Conservation (phyloP, 1,140 invertebrate genomes). For the Pogonomyrmex californicus region DNA sequence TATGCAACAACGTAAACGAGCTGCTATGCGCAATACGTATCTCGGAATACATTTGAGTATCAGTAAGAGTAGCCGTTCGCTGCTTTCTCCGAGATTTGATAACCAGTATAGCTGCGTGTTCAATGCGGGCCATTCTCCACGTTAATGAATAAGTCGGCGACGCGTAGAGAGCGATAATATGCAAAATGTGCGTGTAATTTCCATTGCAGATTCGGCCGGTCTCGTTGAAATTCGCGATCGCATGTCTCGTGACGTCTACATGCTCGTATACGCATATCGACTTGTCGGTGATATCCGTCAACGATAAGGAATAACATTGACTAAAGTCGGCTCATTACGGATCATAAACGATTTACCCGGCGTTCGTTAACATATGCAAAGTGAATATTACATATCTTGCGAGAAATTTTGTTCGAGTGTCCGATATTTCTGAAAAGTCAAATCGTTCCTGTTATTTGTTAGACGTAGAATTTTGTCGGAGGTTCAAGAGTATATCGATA, state of each 20-base stretch:
- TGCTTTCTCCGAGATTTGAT: constrained; percentile 61
- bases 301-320: neutral
- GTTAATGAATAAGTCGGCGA: constrained; percentile 56
- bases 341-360: neutral
- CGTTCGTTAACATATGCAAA: no score
- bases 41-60: constrained; percentile 9
- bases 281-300: neutral
- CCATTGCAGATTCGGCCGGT: constrained; percentile 38
- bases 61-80: constrained; percentile 40
- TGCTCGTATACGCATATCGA: neutral
- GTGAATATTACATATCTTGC: neutral
- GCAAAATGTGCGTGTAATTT: constrained; percentile 45
- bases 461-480: neutral
- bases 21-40: neutral
- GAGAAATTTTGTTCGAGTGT: neutral
- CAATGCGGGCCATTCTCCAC: constrained; percentile 52
- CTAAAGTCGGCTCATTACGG: neutral
- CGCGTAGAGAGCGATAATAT: constrained; percentile 60
- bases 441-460: constrained; percentile 19
- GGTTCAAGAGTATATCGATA: neutral
- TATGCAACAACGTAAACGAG: neutral
- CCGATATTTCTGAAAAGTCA: neutral
- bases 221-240: constrained; percentile 5
- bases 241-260: neutral
- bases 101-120: constrained; percentile 36